Percentiles rank a stretch among this genome's conserved stretches.
These are phyloP conservation scores for Rousettus leschenaultii DNA, from an alignment of 2,113 vertebrate species.

Conservation along the genomic window DNA sequence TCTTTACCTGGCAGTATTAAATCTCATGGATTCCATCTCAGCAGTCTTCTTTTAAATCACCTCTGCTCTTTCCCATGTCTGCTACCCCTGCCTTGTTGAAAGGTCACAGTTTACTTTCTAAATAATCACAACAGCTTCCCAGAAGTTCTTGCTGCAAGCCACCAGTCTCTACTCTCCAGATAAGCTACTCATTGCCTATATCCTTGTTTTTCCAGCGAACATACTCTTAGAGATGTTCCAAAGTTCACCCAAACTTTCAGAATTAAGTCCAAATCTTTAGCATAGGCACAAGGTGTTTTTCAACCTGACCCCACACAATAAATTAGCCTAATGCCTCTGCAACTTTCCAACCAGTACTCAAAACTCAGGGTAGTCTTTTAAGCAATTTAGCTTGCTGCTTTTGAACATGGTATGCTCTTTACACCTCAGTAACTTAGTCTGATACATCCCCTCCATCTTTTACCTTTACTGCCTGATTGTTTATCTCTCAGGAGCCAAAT, in stretches of 20 bases:
- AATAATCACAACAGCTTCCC: background rate
- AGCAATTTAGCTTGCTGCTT: background rate
- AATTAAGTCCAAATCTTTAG: slow-evolving; percentile 18
- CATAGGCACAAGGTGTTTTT: background rate
- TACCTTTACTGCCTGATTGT: background rate
- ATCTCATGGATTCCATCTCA: background rate
- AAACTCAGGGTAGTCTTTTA: background rate
- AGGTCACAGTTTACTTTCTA: background rate
- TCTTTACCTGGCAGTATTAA: background rate
- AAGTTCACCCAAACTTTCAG: background rate
- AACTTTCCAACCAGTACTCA: background rate
- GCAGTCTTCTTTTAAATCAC: background rate
- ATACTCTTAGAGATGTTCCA: background rate
- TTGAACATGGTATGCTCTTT: background rate
- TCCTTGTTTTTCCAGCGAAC: background rate
- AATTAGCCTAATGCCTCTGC: background rate
- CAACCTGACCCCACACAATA: background rate
- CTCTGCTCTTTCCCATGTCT: background rate
- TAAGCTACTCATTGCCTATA: background rate
- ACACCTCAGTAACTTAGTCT: background rate
- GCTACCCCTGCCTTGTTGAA: background rate
- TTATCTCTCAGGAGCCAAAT: background rate
- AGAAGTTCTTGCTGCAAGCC: background rate
- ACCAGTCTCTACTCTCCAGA: background rate
- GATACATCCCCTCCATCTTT: background rate